phyloP scores from a whole-genome alignment of 1,140 invertebrate genomes.

The Calycopis cecrops region DNA sequence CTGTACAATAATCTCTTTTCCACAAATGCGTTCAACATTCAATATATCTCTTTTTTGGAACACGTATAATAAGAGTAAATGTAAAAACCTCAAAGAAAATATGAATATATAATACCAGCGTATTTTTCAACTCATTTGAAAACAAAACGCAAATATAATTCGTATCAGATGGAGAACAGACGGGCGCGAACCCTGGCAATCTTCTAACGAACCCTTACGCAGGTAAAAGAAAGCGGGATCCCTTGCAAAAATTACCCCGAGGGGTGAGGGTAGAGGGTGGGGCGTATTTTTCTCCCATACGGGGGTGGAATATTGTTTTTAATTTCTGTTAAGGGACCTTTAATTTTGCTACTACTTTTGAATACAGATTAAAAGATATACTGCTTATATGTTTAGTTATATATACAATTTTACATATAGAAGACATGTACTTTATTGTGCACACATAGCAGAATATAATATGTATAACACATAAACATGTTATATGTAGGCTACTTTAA shows the following conservation, averaged over 20 bases:
- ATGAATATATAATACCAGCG: no score
- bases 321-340: conserved; percentile 39
- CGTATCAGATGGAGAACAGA: conserved; percentile 19
- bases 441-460: no score
- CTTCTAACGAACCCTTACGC: conserved; percentile 42
- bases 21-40: no score
- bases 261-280: conserved; percentile 26
- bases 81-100: no score
- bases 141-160: conserved; percentile 21
- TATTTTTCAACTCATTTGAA: neutral
- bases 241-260: conserved; percentile 55
- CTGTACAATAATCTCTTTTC: no score
- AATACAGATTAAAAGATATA: conserved; percentile 3
- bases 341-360: conserved; percentile 10
- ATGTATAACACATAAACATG: no score
- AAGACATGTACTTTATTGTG: no score
- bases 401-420: no score
- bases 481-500: no score
- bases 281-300: conserved; percentile 45
- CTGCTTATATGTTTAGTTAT: neutral
- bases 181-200: conserved; percentile 34
- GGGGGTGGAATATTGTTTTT: conserved; percentile 43
- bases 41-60: no score
- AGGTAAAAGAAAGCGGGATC: conserved; percentile 57
- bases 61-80: no score